phyloP scores from a whole-genome alignment of 2,113 vertebrate genomes.

The Apteryx owenii region DNA sequence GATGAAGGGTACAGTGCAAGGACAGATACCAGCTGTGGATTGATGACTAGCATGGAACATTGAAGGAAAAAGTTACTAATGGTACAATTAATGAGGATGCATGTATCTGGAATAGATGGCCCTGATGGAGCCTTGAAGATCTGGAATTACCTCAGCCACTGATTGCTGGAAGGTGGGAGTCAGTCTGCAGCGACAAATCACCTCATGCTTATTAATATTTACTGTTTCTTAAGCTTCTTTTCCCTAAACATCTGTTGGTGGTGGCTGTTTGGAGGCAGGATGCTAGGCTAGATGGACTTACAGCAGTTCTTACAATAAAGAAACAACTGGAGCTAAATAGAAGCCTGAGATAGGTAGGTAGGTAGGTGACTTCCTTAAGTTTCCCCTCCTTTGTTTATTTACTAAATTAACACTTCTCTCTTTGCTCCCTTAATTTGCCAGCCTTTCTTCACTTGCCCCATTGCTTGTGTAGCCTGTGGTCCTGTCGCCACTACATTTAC shows the following conservation, averaged over 20 bases:
- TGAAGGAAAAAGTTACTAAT: neutral
- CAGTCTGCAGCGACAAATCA: neutral
- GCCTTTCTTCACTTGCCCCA: neutral
- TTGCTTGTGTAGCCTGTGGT: accelerated
- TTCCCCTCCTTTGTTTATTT: neutral
- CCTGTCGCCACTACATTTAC: neutral
- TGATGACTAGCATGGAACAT: neutral
- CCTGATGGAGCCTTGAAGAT: neutral
- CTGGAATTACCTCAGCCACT: neutral
- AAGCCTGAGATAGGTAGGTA: neutral
- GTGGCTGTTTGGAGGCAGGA: neutral
- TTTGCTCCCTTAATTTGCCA: neutral
- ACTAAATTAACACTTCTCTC: neutral
- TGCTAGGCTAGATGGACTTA: neutral
- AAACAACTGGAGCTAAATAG: neutral
- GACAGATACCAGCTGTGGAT: neutral
- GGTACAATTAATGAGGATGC: neutral
- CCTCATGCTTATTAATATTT: neutral
- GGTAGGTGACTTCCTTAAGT: neutral
- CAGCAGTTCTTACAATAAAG: neutral
- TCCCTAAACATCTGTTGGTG: neutral
- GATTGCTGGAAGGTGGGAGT: neutral
- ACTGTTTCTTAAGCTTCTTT: neutral
- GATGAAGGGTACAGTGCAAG: neutral
- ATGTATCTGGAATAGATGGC: neutral